A percentile compares a stretch with the other conserved stretches of the same genome.
phyloP scores from a whole-genome alignment of 92 coral and sea anemone species.

The Actinostola sp. region DNA sequence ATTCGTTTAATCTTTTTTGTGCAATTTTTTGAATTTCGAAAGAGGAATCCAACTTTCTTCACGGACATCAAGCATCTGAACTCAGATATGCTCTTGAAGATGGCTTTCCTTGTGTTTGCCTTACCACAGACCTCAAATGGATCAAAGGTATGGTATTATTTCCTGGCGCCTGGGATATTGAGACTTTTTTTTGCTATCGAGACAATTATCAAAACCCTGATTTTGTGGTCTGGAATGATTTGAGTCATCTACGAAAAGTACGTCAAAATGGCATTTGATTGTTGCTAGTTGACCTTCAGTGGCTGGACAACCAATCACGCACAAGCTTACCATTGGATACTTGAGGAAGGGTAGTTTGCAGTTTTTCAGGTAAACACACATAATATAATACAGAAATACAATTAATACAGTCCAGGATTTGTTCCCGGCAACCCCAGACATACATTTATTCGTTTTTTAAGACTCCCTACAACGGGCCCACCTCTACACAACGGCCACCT shows the following conservation, averaged over 20 bases:
- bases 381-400: no score
- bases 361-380: constrained; percentile 87
- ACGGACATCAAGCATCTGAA: constrained; percentile 61
- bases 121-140: constrained; percentile 56
- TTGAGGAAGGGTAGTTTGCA: constrained; percentile 60
- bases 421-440: no score
- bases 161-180: constrained; percentile 88
- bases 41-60: constrained; percentile 49
- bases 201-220: constrained; percentile 70
- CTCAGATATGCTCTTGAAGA: constrained; percentile 82
- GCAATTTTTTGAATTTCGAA: constrained; percentile 66
- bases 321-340: constrained; percentile 50
- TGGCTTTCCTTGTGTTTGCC: constrained; percentile 90
- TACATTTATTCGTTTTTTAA: no score
- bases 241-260: constrained; percentile 52
- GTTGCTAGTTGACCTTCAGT: constrained; percentile 82
- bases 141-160: constrained; percentile 71
- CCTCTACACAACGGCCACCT: no score
- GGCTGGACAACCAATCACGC: constrained; percentile 89
- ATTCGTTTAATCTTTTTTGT: constrained; percentile 72
- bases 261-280: constrained; percentile 77
- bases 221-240: constrained; percentile 79
- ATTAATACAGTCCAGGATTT: no score
- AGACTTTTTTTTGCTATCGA: constrained; percentile 70
- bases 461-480: no score